phyloP scores from a whole-genome alignment of 1,140 invertebrate genomes.

The Drosophila funebris region DNA sequence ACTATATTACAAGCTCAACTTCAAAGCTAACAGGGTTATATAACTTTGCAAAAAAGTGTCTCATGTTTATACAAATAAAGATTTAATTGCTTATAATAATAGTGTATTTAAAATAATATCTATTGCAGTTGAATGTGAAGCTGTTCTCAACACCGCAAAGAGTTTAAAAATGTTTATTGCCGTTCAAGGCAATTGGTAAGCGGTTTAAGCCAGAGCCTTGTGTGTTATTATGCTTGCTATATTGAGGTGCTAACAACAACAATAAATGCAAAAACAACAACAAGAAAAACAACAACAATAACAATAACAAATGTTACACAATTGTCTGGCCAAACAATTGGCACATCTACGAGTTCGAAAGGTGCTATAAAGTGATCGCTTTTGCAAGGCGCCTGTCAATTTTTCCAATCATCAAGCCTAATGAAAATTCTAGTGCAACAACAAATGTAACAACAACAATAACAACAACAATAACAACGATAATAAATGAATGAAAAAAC shows the following conservation, averaged over 20 bases:
- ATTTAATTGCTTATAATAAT: no score
- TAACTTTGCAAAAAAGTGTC: no score
- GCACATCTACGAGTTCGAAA: conserved; percentile 26
- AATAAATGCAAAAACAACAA: background rate
- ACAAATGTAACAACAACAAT: background rate
- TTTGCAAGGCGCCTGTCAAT: conserved; percentile 73
- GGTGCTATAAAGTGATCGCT: conserved; percentile 66
- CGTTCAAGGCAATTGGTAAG: conserved; percentile 1
- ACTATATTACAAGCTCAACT: no score
- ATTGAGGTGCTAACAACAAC: conserved; percentile 8
- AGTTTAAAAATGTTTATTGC: background rate
- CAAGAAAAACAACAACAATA: background rate
- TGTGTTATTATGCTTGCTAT: background rate
- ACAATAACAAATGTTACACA: conserved; percentile 29
- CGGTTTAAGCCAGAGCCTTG: background rate
- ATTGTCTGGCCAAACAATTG: conserved; percentile 67
- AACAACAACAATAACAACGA: conserved; percentile 13
- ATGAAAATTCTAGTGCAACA: conserved; percentile 68
- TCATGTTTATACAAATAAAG: no score
- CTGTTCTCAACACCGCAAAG: background rate
- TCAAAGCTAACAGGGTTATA: no score
- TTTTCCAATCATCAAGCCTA: conserved; percentile 79
- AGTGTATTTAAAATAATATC: no score
- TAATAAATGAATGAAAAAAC: conserved; percentile 17
- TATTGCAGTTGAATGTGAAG: background rate